These are phyloP conservation scores for Gasterosteus aculeatus DNA, from an alignment of 2,113 vertebrate species.

Conservation along the genomic window DNA sequence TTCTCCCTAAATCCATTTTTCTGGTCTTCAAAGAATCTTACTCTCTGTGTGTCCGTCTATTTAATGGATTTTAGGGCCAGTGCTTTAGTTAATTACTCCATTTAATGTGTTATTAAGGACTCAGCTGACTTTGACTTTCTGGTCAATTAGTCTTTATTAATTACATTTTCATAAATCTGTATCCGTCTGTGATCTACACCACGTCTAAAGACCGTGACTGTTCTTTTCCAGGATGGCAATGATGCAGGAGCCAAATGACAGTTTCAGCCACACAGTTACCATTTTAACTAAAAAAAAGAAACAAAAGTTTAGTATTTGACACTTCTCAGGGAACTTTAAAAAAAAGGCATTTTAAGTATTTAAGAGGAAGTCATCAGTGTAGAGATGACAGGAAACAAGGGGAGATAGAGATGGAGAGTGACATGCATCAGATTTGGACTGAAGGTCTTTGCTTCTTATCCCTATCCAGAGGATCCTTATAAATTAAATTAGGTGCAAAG, in stretches of 20 bases:
- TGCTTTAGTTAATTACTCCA: constrained; percentile 70
- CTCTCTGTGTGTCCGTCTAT: constrained; percentile 39
- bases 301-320: not conserved
- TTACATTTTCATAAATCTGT: constrained; percentile 74
- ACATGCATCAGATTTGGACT: not conserved
- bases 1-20: constrained; percentile 25
- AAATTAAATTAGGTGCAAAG: not conserved
- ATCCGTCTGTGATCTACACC: constrained; percentile 60
- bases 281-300: not conserved
- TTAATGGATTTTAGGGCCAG: constrained; percentile 65
- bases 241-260: constrained; percentile 48
- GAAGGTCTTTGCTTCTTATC: not conserved
- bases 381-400: constrained; percentile 16
- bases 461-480: not conserved
- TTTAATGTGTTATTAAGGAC: constrained; percentile 73
- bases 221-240: constrained; percentile 62
- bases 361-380: not conserved
- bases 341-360: not conserved
- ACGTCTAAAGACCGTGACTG: constrained; percentile 61
- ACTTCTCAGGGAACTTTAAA: not conserved
- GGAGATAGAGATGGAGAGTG: constrained; percentile 9
- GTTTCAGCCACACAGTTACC: constrained; percentile 43
- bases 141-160: constrained; percentile 76
- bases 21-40: constrained; percentile 39
- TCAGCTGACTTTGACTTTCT: constrained; percentile 72